Conservation (phyloP, 2,113 vertebrate genomes). For the Entelurus aequoreus region DNA sequence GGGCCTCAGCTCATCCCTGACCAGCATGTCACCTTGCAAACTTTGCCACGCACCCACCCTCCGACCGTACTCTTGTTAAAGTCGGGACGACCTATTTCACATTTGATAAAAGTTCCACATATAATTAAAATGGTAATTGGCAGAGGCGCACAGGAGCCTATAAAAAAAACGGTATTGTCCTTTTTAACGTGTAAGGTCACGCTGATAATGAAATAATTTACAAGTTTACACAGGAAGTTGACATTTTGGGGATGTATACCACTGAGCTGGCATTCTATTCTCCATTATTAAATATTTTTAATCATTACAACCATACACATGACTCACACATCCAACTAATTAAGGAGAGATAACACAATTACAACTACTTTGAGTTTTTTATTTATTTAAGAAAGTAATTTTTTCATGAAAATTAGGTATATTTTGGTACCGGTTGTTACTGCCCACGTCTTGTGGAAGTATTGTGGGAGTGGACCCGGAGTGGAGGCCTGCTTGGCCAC, state of each 20-base stretch:
- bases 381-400: too few species aligned
- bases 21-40: constrained; percentile 6
- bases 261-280: constrained; percentile 19
- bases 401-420: too few species aligned
- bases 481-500: too few species aligned
- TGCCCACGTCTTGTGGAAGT: too few species aligned
- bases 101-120: neutral
- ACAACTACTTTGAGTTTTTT: too few species aligned
- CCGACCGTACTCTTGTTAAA: too few species aligned
- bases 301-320: too few species aligned
- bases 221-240: constrained; percentile 5
- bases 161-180: neutral
- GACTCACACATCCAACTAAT: too few species aligned
- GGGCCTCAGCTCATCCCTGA: constrained; percentile 14
- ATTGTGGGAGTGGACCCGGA: too few species aligned
- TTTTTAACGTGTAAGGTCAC: neutral
- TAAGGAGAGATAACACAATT: too few species aligned
- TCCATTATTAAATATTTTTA: neutral
- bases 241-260: constrained; percentile 18
- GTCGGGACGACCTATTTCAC: constrained; percentile 2
- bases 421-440: too few species aligned
- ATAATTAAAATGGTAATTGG: neutral
- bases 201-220: constrained; percentile 8
- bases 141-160: neutral
- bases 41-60: neutral